These are phyloP conservation scores for Bolinopsis microptera DNA, from an alignment of 37 sponge, comb jelly and placozoan species.

Conservation along the genomic window DNA sequence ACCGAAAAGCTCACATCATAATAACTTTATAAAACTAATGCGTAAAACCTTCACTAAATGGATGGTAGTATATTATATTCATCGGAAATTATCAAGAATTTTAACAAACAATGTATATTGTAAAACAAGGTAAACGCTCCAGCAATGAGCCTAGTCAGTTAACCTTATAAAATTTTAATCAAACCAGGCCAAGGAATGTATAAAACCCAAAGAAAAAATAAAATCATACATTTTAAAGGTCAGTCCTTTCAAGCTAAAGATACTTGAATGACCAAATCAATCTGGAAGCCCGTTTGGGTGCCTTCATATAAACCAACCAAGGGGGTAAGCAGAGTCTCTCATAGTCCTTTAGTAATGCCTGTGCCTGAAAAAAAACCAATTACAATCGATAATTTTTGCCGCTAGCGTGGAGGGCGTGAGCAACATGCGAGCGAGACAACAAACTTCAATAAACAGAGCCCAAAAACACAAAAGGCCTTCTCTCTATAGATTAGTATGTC, in stretches of 20 bases:
- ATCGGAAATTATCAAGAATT: background rate
- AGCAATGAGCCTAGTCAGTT: background rate
- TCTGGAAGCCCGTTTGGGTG: background rate
- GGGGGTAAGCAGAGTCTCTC: background rate
- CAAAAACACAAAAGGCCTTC: no score
- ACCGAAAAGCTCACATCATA: background rate
- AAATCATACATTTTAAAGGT: background rate
- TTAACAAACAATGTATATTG: background rate
- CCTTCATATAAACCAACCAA: background rate
- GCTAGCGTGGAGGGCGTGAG: no score
- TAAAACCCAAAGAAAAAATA: constrained; percentile 56
- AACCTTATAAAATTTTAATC: background rate
- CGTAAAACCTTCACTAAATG: background rate
- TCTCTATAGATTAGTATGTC: no score
- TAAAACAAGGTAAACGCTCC: background rate
- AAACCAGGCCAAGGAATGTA: background rate
- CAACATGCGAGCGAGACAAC: no score
- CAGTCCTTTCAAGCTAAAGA: background rate
- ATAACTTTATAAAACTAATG: background rate
- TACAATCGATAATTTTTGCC: no score
- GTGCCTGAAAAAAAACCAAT: constrained; percentile 25
- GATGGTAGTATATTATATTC: background rate
- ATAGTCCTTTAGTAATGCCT: constrained; percentile 28
- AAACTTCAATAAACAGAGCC: no score
- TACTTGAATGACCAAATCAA: background rate